These are phyloP conservation scores for Drosophila incognita DNA, from an alignment of 2,888 invertebrate genomes.

Conservation along the genomic window DNA sequence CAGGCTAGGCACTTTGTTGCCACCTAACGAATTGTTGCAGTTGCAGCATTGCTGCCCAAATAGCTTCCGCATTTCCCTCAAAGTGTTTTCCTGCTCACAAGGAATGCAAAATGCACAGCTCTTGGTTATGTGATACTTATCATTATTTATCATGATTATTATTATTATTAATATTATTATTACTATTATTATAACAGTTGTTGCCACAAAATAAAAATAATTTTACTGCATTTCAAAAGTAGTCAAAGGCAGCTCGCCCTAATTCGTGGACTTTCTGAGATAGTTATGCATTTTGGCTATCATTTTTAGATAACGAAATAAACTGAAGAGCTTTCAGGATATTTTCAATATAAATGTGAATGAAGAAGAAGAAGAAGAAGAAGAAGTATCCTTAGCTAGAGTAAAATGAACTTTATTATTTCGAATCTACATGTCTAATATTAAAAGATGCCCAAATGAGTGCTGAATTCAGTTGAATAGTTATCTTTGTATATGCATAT, in stretches of 20 bases:
- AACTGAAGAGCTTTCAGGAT: accelerated
- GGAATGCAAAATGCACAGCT: background rate
- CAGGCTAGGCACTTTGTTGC: constrained; percentile 64
- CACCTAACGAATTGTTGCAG: constrained; percentile 37
- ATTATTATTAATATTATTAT: background rate
- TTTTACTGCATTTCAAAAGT: too few species aligned
- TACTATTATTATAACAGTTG: background rate
- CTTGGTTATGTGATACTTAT: background rate
- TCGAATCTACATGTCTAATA: background rate
- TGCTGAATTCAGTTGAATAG: background rate
- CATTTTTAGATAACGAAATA: background rate
- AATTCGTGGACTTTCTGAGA: background rate
- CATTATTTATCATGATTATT: background rate
- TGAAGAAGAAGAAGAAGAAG: background rate
- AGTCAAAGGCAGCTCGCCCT: background rate
- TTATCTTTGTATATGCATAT: background rate
- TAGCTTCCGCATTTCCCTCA: constrained; percentile 38
- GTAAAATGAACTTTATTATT: background rate
- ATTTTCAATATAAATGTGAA: background rate
- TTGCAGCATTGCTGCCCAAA: constrained; percentile 39
- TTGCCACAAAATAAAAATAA: background rate
- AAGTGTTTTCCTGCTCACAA: constrained; percentile 4
- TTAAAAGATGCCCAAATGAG: accelerated
- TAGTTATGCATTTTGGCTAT: background rate
- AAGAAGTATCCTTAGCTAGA: background rate